phyloP scores from a whole-genome alignment of 2,888 invertebrate species.

The Geophilus truncorum region DNA sequence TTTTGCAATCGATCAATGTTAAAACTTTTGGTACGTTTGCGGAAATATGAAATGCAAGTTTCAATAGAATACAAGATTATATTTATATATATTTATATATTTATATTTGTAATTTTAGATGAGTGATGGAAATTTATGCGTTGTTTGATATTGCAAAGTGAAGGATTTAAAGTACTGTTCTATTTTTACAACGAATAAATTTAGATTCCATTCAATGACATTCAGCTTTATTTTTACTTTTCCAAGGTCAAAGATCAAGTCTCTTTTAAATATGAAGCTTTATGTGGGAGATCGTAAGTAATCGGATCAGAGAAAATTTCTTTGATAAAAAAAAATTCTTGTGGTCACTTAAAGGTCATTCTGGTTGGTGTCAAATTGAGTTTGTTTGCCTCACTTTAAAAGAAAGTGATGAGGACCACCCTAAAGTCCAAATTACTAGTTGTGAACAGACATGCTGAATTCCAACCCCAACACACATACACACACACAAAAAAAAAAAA shows the following conservation, averaged over 20 bases:
- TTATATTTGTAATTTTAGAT: neutral
- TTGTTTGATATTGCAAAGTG: neutral
- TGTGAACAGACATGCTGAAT: neutral
- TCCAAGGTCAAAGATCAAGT: neutral
- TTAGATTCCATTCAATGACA: neutral
- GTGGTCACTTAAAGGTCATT: constrained; percentile 6
- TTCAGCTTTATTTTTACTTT: neutral
- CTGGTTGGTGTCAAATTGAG: constrained; percentile 11
- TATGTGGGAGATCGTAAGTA: neutral
- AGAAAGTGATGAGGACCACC: constrained; percentile 10
- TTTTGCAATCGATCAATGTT: too few relatives aligned
- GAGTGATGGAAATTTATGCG: neutral
- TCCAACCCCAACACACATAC: too few relatives aligned
- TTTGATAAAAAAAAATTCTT: neutral
- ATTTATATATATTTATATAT: neutral
- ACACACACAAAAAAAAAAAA: too few relatives aligned
- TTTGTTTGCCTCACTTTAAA: neutral
- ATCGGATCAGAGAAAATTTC: neutral
- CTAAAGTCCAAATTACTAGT: neutral
- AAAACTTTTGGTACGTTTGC: too few relatives aligned
- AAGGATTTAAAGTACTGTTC: neutral
- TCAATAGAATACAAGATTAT: neutral
- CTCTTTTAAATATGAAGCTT: neutral
- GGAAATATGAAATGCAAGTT: neutral
- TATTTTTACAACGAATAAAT: neutral